These are phyloP conservation scores for Dipodomys spectabilis DNA, from an alignment of 2,113 vertebrate genomes.

Conservation along the genomic window DNA sequence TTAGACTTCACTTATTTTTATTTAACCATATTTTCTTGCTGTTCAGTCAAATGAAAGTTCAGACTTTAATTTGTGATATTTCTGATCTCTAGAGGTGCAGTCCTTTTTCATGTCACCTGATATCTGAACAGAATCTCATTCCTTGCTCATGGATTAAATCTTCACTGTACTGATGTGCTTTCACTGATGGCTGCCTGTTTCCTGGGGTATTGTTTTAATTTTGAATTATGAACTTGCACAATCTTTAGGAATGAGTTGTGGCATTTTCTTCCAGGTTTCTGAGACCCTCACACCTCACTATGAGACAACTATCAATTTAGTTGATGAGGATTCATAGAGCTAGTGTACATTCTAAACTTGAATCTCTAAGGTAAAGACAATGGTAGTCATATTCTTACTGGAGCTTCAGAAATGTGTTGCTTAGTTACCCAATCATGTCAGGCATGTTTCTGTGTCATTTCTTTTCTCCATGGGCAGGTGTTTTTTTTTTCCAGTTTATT, in stretches of 20 bases:
- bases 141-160: neutral
- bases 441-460: neutral
- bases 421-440: neutral
- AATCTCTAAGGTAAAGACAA: neutral
- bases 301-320: neutral
- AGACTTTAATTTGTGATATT: slow-evolving; percentile 1
- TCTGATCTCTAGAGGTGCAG: neutral
- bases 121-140: slow-evolving; percentile 40
- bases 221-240: neutral
- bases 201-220: neutral
- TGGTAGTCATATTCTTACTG: neutral
- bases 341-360: slow-evolving; percentile 28
- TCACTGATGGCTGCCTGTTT: neutral
- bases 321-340: neutral
- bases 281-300: neutral
- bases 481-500: neutral
- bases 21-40: neutral
- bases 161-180: neutral
- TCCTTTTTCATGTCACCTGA: neutral
- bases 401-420: neutral
- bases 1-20: neutral
- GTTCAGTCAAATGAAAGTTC: neutral
- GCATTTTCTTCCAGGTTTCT: neutral
- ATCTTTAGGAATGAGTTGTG: neutral
- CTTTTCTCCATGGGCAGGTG: neutral